Conservation (phyloP, 2,797 vertebrate genomes). For the Calcarius lapponicus region DNA sequence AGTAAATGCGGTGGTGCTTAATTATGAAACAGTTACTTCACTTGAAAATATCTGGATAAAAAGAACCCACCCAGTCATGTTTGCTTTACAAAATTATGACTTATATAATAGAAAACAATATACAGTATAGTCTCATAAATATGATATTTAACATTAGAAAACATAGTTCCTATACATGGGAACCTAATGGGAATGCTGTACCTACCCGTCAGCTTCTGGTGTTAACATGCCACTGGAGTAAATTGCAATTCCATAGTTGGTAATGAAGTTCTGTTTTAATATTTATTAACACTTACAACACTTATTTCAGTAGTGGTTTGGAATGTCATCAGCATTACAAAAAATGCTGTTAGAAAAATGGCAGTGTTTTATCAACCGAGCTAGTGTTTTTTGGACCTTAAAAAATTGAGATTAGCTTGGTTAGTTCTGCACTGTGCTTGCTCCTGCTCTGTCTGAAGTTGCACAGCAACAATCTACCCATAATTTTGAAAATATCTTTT, state of each 20-base stretch:
- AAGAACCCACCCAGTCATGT: neutral
- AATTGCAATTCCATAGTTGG: neutral
- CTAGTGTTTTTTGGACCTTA: neutral
- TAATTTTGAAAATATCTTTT: neutral
- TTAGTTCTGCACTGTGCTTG: neutral
- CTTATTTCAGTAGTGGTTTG: neutral
- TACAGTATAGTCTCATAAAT: neutral
- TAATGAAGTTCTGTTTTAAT: neutral
- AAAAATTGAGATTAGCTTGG: neutral
- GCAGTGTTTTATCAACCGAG: neutral
- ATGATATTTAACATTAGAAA: neutral
- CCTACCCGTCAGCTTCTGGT: neutral
- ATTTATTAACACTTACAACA: neutral
- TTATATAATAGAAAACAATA: neutral
- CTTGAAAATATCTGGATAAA: neutral
- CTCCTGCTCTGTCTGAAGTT: neutral
- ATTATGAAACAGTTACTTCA: too few relatives aligned
- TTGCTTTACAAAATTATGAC: neutral
- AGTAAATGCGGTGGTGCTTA: neutral
- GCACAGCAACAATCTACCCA: neutral
- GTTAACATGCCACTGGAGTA: neutral
- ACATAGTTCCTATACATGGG: neutral
- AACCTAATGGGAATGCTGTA: neutral
- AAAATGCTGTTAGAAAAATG: neutral
- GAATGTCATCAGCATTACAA: neutral